These are phyloP conservation scores for Dusona sp. DNA, from an alignment of 2,888 invertebrate genomes.

Conservation along the genomic window DNA sequence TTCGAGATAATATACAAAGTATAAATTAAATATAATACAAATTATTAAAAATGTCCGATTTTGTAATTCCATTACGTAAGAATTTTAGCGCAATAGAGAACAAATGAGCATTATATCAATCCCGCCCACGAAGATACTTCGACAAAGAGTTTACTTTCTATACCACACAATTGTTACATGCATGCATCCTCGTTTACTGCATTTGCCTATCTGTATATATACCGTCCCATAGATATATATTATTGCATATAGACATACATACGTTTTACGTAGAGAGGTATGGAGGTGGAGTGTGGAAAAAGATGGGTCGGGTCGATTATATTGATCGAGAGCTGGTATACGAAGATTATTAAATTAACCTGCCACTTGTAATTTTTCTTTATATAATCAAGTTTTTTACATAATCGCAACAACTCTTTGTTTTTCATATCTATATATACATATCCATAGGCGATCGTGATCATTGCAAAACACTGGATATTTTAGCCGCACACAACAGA, in stretches of 20 bases:
- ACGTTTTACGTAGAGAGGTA: background rate
- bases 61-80: conserved; percentile 21
- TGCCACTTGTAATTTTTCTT: conserved; percentile 7
- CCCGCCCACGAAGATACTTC: conserved; percentile 14
- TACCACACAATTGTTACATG: conserved; percentile 18
- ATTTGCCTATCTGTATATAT: conserved; percentile 1
- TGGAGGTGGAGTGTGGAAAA: background rate
- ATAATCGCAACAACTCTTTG: conserved; percentile 8
- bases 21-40: background rate
- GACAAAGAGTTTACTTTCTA: conserved; percentile 38
- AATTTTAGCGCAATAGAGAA: conserved; percentile 22
- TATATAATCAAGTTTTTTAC: conserved; percentile 26
- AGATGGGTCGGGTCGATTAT: conserved; percentile 25
- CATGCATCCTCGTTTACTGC: conserved; percentile 33
- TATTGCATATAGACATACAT: too few relatives aligned
- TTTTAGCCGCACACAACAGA: conserved; percentile 6
- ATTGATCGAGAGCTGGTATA: conserved; percentile 31
- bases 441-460: background rate
- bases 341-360: conserved; percentile 28
- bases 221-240: background rate
- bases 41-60: conserved; percentile 7
- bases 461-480: conserved; percentile 8
- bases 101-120: conserved; percentile 17
- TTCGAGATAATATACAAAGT: background rate
- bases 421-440: background rate